Evolutionary conservation across 1,140 invertebrate genomes (phyloP).

Genomic region (Ceratina japonica): DNA sequence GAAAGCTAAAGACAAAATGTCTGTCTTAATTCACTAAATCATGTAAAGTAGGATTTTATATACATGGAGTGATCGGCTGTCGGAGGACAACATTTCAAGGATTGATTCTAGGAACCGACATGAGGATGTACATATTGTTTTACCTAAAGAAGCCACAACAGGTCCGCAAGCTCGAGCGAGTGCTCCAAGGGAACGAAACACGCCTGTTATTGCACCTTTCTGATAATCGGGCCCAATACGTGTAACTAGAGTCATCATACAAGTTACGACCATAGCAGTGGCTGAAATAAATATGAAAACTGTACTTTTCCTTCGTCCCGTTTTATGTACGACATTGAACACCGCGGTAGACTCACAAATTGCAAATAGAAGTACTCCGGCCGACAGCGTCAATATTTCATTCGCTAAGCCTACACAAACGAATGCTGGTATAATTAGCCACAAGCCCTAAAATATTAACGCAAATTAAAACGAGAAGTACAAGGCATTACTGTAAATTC

Average conservation of each 20-base stretch:
- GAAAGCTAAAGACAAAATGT: slow-evolving; percentile 82
- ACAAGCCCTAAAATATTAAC: slow-evolving; percentile 85
- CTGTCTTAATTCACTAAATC: neutral
- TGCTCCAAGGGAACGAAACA: slow-evolving; percentile 95
- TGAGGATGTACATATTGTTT: slow-evolving; percentile 29
- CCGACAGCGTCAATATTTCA: slow-evolving; percentile 83
- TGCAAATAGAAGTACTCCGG: slow-evolving; percentile 93
- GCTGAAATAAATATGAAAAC: slow-evolving; percentile 80
- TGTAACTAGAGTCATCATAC: slow-evolving; percentile 94
- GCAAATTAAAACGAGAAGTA: neutral
- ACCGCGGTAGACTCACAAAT: slow-evolving; percentile 85
- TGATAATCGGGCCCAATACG: slow-evolving; percentile 89
- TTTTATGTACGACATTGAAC: no score
- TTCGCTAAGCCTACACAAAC: slow-evolving; percentile 89
- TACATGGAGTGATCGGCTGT: no score
- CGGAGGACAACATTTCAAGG: no score
- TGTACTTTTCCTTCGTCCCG: no score
- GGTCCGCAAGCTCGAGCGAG: slow-evolving; percentile 96
- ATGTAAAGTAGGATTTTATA: neutral
- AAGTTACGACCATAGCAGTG: slow-evolving; percentile 96
- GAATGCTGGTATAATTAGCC: slow-evolving; percentile 93
- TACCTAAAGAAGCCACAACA: slow-evolving; percentile 89
- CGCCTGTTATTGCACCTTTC: slow-evolving; percentile 95
- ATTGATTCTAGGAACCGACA: neutral
- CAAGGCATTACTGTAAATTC: slow-evolving; percentile 30